Conservation (phyloP, 2,113 vertebrate genomes). For the Pluvialis apricaria region DNA sequence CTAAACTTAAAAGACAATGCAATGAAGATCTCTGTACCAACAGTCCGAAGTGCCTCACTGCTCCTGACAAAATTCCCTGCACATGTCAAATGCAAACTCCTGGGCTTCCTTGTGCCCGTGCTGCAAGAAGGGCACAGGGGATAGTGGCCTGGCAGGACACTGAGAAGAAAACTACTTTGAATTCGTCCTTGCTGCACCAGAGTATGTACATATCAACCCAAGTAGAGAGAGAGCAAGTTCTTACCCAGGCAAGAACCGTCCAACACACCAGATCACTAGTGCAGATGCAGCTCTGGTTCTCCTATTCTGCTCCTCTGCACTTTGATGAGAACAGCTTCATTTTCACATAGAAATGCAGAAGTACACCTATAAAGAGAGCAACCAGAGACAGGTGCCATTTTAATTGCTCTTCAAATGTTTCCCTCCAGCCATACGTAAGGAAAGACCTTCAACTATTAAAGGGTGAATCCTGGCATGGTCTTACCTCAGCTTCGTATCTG, state of each 20-base stretch:
- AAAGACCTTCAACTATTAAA: neutral
- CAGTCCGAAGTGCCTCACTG: neutral
- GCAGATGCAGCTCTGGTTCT: neutral
- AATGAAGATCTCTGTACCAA: neutral
- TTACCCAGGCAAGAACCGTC: neutral
- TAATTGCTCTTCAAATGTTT: neutral
- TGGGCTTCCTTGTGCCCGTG: neutral
- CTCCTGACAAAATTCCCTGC: neutral
- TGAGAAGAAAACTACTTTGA: neutral
- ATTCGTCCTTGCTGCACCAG: neutral
- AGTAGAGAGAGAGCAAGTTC: neutral
- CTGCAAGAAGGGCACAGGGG: neutral
- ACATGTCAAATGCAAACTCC: neutral
- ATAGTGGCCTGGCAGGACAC: neutral
- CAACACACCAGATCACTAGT: neutral
- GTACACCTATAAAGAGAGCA: neutral
- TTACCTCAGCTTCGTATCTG: neutral
- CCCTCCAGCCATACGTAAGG: neutral
- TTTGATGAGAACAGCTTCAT: neutral
- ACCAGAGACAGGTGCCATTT: neutral
- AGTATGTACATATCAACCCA: neutral
- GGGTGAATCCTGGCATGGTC: neutral
- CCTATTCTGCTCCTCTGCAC: neutral
- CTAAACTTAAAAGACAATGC: neutral
- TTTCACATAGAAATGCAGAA: neutral